Base-by-base conservation (phyloP, 1,140 invertebrate genomes). In the Lepidurus packardi region DNA sequence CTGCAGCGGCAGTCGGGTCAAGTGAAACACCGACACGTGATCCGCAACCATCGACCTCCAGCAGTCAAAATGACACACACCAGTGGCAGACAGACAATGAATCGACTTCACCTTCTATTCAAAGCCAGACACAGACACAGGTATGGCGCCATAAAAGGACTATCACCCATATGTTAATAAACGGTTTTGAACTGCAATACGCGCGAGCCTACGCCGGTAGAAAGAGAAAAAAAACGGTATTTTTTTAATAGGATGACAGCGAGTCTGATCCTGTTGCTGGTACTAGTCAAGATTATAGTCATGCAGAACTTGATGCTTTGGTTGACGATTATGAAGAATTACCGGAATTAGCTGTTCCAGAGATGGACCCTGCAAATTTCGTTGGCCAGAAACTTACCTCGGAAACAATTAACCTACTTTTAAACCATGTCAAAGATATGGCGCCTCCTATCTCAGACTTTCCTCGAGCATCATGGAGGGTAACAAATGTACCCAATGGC, bases 361-460 rank as follows among this genome's bases (percentile, higher is more conserved):
- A 65, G 13, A 13, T 10, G 13, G 53, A 65, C 53, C 53, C 53
- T 65, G 53, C 53, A 65, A 65, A 65, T 16, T 65, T 65, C 1
- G 53, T 65, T 65, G 53, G 53, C 53, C 13, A 16, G 53, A 65
- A 65, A 65, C 53, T 65, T 65, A 65, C 53, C 53, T 16, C 53
- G 21, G 53, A 65, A 65, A 65, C 53, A 10, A 65, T 65, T 16
- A 65, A 65, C 9, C 53, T 65, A 65, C 53, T 65, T 65, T 16
- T 65, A 65, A 13, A 65, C 53, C 13, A 65, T 65, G 9, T 65
- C 53, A 65, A 16, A 65, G 53, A 65, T 13, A 11, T 34, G 9
- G 53, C 9, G 53, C 53, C 16, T 13, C 53, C 53, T 65, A 16
- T 65, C 53, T 65, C 53, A 16, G 53, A 65, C 53, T 65, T 65